A percentile compares a stretch with the other conserved stretches of the same genome.
These are phyloP conservation scores for Artemia franciscana DNA, from an alignment of 1,140 invertebrate genomes.

Conservation along the genomic window DNA sequence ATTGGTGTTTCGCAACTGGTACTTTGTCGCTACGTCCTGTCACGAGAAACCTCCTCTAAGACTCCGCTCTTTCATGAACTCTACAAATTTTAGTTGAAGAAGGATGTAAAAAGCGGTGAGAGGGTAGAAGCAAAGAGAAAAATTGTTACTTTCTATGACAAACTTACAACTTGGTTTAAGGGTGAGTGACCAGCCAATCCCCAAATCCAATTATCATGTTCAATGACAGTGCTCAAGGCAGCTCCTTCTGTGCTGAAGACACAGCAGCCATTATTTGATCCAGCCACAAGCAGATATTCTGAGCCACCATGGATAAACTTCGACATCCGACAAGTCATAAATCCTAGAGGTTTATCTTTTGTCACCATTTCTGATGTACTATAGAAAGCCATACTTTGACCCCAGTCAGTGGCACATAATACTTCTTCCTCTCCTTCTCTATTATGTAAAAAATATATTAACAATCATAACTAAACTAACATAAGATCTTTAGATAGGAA, in stretches of 20 bases:
- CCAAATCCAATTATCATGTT: slow-evolving; percentile 66
- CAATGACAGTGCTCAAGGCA: slow-evolving; percentile 40
- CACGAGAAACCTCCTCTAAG: no score
- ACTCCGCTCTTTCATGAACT: no score
- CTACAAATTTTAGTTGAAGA: no score
- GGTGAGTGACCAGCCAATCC: slow-evolving; percentile 47
- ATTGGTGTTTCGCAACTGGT: no score
- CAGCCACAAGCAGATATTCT: slow-evolving; percentile 61
- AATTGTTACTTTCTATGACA: no score
- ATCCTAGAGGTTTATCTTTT: slow-evolving; percentile 50
- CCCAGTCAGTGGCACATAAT: slow-evolving; percentile 82
- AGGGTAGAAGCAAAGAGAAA: no score
- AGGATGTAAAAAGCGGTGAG: no score
- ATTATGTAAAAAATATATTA: not conserved
- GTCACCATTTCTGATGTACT: slow-evolving; percentile 58
- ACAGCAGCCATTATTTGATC: slow-evolving; percentile 48
- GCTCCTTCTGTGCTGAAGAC: slow-evolving; percentile 69
- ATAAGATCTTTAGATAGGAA: no score
- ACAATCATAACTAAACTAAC: no score
- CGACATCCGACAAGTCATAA: slow-evolving; percentile 49
- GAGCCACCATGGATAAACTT: slow-evolving; percentile 42
- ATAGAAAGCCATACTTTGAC: slow-evolving; percentile 58
- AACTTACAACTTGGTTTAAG: slow-evolving; percentile 40
- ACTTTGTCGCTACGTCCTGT: no score
- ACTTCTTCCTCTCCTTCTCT: slow-evolving; percentile 38